Conservation (phyloP, 2,113 vertebrate genomes). For the Melanostigma gelatinosum region DNA sequence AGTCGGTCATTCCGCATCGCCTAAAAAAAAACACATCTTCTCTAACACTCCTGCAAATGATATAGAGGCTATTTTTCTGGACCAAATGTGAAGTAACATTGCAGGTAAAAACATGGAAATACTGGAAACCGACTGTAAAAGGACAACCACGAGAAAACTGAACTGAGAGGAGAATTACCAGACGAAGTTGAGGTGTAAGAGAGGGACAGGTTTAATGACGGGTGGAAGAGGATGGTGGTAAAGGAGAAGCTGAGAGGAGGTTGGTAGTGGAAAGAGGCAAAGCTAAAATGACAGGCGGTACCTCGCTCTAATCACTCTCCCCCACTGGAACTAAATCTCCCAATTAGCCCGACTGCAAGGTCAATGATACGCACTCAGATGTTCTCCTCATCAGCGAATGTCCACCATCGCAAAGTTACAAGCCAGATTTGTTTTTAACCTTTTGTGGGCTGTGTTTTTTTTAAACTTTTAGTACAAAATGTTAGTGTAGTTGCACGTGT, state of each 20-base stretch:
- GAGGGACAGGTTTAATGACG: not conserved
- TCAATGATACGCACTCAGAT: slow-evolving; percentile 67
- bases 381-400: slow-evolving; percentile 25
- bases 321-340: slow-evolving; percentile 67
- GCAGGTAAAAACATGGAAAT: not conserved
- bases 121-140: not conserved
- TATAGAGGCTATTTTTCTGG: slow-evolving; percentile 1
- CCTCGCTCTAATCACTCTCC: slow-evolving; percentile 66
- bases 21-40: slow-evolving; percentile 6
- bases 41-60: not conserved
- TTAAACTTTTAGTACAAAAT: not conserved
- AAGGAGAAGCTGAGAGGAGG: slow-evolving; percentile 29
- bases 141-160: not conserved
- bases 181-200: not conserved
- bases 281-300: slow-evolving; percentile 74
- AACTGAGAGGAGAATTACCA: slow-evolving; percentile 5
- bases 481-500: not conserved
- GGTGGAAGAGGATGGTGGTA: not conserved
- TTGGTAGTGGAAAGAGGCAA: slow-evolving; percentile 62
- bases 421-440: not conserved
- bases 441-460: not conserved
- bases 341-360: slow-evolving; percentile 72
- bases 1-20: slow-evolving; percentile 48
- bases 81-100: not conserved
- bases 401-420: not conserved